Conservation (phyloP, 2,888 invertebrate genomes). For the Seira sanloemensis region DNA sequence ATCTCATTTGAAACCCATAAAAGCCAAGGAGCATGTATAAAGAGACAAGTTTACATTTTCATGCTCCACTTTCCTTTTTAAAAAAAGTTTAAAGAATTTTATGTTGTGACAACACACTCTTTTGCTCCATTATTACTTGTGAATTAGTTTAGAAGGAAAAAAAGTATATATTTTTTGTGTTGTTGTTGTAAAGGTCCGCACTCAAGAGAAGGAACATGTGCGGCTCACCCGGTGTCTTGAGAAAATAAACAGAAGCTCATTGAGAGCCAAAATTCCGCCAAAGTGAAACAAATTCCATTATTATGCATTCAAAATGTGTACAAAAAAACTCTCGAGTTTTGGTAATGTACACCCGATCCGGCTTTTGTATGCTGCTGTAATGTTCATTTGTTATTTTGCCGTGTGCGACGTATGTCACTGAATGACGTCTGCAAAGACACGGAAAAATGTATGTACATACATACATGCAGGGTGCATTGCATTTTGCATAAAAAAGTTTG, state of each 20-base stretch:
- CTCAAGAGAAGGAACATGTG: conserved; percentile 49
- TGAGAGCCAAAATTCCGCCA: conserved; percentile 18
- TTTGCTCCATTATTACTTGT: neutral
- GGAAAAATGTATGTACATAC: neutral
- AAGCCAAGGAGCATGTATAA: neutral
- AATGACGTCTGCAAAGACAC: neutral
- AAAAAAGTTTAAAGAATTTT: neutral
- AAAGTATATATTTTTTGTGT: neutral
- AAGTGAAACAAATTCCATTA: conserved; percentile 65
- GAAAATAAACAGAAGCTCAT: conserved; percentile 33
- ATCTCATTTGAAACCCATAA: conserved; percentile 53
- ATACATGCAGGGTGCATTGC: conserved; percentile 33
- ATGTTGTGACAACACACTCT: conserved; percentile 55
- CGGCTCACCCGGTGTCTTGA: conserved; percentile 39
- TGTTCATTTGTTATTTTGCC: neutral
- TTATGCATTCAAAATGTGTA: conserved; percentile 51
- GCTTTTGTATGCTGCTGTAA: conserved; percentile 9
- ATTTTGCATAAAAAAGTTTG: conserved; percentile 1
- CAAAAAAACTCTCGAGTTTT: neutral
- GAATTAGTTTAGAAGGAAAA: neutral
- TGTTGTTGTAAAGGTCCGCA: neutral
- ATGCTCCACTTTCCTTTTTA: conserved; percentile 3
- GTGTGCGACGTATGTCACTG: neutral
- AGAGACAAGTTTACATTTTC: neutral
- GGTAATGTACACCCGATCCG: conserved; percentile 46